phyloP scores from a whole-genome alignment of 1,140 invertebrate genomes.

The Ylistrum balloti region DNA sequence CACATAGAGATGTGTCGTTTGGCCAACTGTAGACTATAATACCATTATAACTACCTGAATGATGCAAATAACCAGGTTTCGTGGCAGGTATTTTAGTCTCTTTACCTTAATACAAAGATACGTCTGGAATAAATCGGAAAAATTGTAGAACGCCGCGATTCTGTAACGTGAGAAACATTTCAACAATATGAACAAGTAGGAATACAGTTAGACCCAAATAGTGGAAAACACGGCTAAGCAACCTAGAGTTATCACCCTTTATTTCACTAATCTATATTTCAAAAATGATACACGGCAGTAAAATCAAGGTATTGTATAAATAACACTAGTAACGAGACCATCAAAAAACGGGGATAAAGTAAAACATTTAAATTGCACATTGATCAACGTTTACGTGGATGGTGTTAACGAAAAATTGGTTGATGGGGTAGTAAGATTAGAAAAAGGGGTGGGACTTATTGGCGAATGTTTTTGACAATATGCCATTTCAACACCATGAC shows the following conservation, averaged over 20 bases:
- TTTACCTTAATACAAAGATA: too few species aligned
- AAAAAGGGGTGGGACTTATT: not conserved
- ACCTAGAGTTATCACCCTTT: not conserved
- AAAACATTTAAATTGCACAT: slow-evolving; percentile 20
- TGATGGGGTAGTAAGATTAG: not conserved
- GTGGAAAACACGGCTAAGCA: not conserved
- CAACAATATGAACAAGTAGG: too few species aligned
- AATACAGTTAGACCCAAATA: not conserved
- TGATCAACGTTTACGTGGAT: not conserved
- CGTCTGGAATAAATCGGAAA: too few species aligned
- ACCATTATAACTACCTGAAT: too few species aligned
- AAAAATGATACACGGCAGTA: not conserved
- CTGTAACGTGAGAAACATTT: too few species aligned
- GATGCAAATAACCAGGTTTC: too few species aligned
- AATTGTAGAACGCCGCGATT: too few species aligned
- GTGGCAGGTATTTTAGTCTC: too few species aligned
- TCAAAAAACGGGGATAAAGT: not conserved
- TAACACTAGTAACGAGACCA: not conserved
- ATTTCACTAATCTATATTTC: not conserved
- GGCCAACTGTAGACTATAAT: too few species aligned
- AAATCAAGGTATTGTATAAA: not conserved
- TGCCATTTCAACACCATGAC: slow-evolving; percentile 86
- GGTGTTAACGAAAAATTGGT: not conserved
- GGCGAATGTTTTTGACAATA: slow-evolving; percentile 84
- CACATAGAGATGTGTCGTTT: too few species aligned